Percentiles rank a stretch among this genome's conserved stretches.
These are phyloP conservation scores for Zosterops pallidus DNA, from an alignment of 2,113 vertebrate genomes.

Conservation along the genomic window DNA sequence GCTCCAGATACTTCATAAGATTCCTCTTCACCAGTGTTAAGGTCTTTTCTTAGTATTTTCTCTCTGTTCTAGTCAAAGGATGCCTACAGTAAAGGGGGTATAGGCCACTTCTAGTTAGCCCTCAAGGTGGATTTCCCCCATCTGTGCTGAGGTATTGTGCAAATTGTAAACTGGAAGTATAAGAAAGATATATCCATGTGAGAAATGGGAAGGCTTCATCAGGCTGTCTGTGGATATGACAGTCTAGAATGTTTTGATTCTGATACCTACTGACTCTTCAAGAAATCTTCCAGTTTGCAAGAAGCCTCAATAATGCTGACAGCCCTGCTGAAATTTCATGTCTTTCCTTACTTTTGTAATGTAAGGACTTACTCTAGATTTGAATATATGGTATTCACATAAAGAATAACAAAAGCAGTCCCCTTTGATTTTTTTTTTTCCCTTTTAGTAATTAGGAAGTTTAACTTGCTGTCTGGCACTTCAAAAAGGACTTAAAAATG, in stretches of 20 bases:
- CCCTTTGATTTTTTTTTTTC: background rate
- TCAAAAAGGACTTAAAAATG: slow-evolving; percentile 5
- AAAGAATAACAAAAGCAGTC: background rate
- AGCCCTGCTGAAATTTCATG: background rate
- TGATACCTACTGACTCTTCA: background rate
- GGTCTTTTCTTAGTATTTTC: background rate
- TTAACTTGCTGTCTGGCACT: slow-evolving; percentile 34
- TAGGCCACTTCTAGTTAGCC: background rate
- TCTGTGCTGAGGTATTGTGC: background rate
- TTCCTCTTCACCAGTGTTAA: background rate
- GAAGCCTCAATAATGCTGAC: background rate
- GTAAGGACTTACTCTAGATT: background rate
- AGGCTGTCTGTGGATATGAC: background rate
- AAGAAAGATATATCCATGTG: background rate
- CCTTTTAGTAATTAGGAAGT: background rate
- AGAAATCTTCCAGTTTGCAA: background rate
- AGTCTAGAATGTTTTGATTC: background rate
- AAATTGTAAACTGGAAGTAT: background rate
- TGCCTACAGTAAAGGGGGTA: background rate
- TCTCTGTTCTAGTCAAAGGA: background rate
- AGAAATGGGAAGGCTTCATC: background rate
- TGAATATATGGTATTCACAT: background rate
- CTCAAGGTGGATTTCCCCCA: background rate
- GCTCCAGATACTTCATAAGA: background rate
- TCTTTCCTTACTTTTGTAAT: background rate